Evolutionary conservation across 2,797 vertebrate species (phyloP), one percentile per base, ranked within the genome.

Genomic region (Alauda arvensis): DNA sequence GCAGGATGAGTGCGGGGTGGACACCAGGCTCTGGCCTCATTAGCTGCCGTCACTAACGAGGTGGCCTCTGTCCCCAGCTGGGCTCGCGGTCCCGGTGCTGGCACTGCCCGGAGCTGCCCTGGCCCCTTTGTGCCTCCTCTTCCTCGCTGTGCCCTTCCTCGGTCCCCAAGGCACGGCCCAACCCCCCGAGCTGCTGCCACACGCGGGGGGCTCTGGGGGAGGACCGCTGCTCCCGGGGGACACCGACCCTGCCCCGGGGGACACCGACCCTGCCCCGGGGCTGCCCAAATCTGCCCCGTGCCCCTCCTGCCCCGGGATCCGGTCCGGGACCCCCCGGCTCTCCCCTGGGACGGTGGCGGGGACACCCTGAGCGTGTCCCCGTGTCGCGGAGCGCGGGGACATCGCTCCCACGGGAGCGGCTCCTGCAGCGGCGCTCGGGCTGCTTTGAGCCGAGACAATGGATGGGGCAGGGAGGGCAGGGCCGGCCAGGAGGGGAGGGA

Each of bases 301-400:
- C 25, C 61, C 62, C 8, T 23, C 56, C 28, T 8, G 28, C 18
- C 67, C 60, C 2, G 15, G 2, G 3, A 12, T 14, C 49, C 34
- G 1, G 7, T 0, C 14, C 1, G 62, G 62, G 45, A 24, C 11
- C 83, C 1, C 20, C 45, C 1, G 17, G 4, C 28, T 6, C 21
- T 14, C 20, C 57, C 0, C 16, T 0, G 12, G 59, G n/a, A 21
- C 0, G 20, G 34, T 3, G 82, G 2, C 15, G 8, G 72, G 31
- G 53, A 24, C 6, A 1, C 12, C 14, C 15, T 0, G 14, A 2
- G 28, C 0, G 1, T 2, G 33, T 8, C 60, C 3, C 45, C 4
- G 3, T 13, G 42, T 40, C 55, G 57, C 52, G 8, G 1, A 29
- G 14, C 55, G n/a, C 31, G 5, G 39, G 5, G 39, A 11, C 25